A percentile compares a stretch with the other conserved stretches of the same genome.
phyloP scores from a whole-genome alignment of 1,140 invertebrate species.

The Drosophila gunungcola region DNA sequence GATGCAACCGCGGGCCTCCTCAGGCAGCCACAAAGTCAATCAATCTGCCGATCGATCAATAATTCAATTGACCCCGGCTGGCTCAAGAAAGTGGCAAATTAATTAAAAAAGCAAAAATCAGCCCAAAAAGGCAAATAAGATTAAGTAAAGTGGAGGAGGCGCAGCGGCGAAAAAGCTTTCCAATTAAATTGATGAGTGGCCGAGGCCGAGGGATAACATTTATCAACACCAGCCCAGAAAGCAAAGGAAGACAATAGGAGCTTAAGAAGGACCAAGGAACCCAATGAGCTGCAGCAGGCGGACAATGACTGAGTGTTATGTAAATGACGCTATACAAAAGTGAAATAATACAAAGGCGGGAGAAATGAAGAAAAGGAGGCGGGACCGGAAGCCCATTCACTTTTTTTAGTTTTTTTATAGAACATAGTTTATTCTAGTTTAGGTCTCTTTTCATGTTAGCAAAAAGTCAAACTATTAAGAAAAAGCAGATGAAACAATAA shows the following conservation, averaged over 20 bases:
- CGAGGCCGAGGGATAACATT: conserved; percentile 25
- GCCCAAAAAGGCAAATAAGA: conserved; percentile 38
- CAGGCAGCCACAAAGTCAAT: conserved; percentile 55
- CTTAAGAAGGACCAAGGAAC: conserved; percentile 33
- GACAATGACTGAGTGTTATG: conserved; percentile 48
- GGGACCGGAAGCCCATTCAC: conserved; percentile 33
- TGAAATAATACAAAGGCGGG: conserved; percentile 21
- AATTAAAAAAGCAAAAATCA: conserved; percentile 67
- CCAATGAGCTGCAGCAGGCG: conserved; percentile 26
- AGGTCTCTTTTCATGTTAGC: too few species aligned
- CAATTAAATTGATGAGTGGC: conserved; percentile 75
- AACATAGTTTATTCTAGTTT: too few species aligned
- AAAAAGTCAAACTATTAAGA: too few species aligned
- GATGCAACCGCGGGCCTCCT: conserved; percentile 23
- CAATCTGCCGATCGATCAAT: conserved; percentile 67
- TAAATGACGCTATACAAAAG: conserved; percentile 59
- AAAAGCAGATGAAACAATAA: too few species aligned
- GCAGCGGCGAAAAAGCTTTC: conserved; percentile 39
- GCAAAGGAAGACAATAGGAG: conserved; percentile 26
- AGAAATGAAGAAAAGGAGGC: conserved; percentile 21
- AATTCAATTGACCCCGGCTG: conserved; percentile 29
- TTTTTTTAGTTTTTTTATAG: too few species aligned
- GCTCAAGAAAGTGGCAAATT: conserved; percentile 55
- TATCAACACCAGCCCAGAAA: conserved; percentile 18
- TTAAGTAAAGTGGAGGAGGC: conserved; percentile 37